phyloP scores from a whole-genome alignment of 2,888 invertebrate species.

The Nebria brevicollis region DNA sequence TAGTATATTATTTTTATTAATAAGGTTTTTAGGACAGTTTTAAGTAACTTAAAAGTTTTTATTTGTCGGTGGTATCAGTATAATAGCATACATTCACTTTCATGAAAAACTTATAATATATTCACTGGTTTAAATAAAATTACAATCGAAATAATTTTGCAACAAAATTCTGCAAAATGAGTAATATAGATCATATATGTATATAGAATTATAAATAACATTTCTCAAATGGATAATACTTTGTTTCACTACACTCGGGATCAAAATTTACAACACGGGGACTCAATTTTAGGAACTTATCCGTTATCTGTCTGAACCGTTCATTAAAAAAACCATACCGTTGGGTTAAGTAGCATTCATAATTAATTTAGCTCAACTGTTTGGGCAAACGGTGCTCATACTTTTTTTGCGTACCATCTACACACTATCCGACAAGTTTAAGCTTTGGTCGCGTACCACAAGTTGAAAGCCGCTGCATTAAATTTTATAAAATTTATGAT shows the following conservation, averaged over 20 bases:
- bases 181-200: slow-evolving; percentile 37
- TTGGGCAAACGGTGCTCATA: too few relatives aligned
- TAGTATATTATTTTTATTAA: not conserved
- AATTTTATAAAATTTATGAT: not conserved
- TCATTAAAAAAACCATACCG: too few relatives aligned
- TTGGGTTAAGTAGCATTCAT: not conserved
- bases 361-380: too few relatives aligned
- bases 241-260: slow-evolving; percentile 35
- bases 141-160: slow-evolving; percentile 22
- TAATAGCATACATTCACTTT: slow-evolving; percentile 42
- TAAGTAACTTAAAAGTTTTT: slow-evolving; percentile 37
- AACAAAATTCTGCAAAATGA: slow-evolving; percentile 41
- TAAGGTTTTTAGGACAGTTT: not conserved
- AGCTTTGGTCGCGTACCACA: too few relatives aligned
- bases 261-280: not conserved
- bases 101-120: slow-evolving; percentile 40
- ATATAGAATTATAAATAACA: slow-evolving; percentile 44
- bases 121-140: slow-evolving; percentile 47
- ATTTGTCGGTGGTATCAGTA: slow-evolving; percentile 47
- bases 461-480: not conserved
- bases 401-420: too few relatives aligned
- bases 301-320: not conserved
- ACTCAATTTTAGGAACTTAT: not conserved
- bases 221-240: slow-evolving; percentile 42
- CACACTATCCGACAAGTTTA: too few relatives aligned